Evolutionary conservation across 1,140 invertebrate species (phyloP), one percentile per base, ranked within the genome.

Genomic region (Caenorhabditis brenneri): DNA sequence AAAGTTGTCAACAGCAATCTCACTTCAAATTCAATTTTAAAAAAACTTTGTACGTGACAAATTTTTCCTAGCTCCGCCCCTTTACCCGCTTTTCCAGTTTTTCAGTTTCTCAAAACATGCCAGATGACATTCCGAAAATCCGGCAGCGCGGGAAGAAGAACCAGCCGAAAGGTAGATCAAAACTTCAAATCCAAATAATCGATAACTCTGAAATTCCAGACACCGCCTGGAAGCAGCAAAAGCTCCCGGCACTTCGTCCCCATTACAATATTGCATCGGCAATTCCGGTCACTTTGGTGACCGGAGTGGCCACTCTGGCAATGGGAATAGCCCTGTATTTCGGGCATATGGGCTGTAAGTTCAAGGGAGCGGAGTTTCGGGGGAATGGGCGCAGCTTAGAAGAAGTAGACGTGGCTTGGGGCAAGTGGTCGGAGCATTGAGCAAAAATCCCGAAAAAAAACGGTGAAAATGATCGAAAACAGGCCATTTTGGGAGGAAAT

Each of bases 121-220:
- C 79, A 36, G 79, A 80, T 24, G 79, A 80, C 22, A 80, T 80
- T 39, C 79, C 79, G 24, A 80, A 55, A 53, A 10, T 80, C 1
- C 16, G 79, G 31, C 48, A 80, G 3, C 29, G 79, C 10, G 79
- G 79, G 27, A 80, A 80, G 79, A 80, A 80, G 15, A 80, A 80
- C 39, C 48, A 55, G 4, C 79, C 79, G 19, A 55, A 53, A 33
- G 79, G 79, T 80, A 42, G 5, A 42, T 42, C 12, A 42, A 42
- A 42, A 42, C 5, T 42, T 42, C 12, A 9, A 22, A 36, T 10
- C 27, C 6, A 2, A 27, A 27, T 1, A 55, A 6, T 51, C 29
- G 15, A 65, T 36, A 33, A 65, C n/a, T 36, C 5, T n/a, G 3
- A 6, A 36, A 22, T 79, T 80, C 22, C 10, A 55, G 79, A 80